These are phyloP conservation scores for Pithecia hirsuta DNA, from an alignment of 2,797 vertebrate species.

Conservation along the genomic window DNA sequence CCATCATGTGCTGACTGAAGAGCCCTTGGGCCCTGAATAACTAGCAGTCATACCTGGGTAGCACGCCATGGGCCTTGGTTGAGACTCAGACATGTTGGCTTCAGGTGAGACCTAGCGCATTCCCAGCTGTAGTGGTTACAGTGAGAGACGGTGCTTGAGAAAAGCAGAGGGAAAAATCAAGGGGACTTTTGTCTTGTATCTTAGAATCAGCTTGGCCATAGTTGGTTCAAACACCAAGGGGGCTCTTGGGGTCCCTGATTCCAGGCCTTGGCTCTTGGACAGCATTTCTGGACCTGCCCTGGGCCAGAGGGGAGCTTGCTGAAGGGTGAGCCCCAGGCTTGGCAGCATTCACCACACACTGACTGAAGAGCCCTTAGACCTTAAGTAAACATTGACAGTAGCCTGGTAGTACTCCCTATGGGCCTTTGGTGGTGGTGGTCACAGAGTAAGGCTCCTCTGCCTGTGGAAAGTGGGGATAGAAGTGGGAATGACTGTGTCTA, in stretches of 20 bases:
- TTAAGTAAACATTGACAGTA: neutral
- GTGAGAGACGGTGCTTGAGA: neutral
- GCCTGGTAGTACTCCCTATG: neutral
- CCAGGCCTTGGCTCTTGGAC: neutral
- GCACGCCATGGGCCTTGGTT: neutral
- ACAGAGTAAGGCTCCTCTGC: neutral
- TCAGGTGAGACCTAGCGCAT: neutral
- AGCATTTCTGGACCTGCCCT: neutral
- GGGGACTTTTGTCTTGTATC: neutral
- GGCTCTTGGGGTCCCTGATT: neutral
- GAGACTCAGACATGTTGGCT: neutral
- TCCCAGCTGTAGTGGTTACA: neutral
- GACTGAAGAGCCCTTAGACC: neutral
- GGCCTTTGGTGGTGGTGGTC: neutral
- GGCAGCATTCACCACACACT: neutral
- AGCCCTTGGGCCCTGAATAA: neutral
- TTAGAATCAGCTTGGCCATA: neutral
- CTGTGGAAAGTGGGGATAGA: neutral
- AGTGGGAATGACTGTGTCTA: neutral
- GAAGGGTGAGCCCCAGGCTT: neutral
- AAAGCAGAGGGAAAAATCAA: neutral
- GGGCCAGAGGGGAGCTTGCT: neutral
- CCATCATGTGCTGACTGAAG: neutral
- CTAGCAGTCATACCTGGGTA: neutral
- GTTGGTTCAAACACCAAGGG: neutral